phyloP scores from a whole-genome alignment of 2,113 vertebrate genomes.

The Epinephelus moara region DNA sequence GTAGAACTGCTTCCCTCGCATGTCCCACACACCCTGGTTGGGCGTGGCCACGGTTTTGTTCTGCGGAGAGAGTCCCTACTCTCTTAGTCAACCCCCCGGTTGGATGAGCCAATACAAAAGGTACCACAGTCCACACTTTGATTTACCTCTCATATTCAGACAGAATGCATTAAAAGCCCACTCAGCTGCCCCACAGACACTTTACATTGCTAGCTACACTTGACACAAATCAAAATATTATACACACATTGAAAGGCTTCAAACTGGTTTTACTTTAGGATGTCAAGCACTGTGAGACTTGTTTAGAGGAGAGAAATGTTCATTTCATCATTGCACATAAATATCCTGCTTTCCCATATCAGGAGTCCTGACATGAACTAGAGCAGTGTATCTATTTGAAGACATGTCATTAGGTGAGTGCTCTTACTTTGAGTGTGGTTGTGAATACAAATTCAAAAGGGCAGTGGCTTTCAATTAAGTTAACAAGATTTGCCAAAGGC shows the following conservation, averaged over 20 bases:
- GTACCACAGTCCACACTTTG: conserved; percentile 9
- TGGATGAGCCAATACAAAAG: conserved; percentile 62
- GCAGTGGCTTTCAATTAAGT: conserved; percentile 48
- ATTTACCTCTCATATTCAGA: neutral
- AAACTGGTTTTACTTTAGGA: neutral
- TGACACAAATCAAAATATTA: neutral
- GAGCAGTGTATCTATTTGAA: neutral
- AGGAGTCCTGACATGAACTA: conserved; percentile 9
- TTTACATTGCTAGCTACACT: neutral
- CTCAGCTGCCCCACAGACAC: neutral
- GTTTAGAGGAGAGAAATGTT: neutral
- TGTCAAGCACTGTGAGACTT: neutral
- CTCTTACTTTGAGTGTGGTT: neutral
- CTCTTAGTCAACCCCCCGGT: conserved; percentile 84
- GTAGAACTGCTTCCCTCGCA: conserved; percentile 99
- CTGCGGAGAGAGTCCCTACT: conserved; percentile 87
- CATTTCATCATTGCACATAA: neutral
- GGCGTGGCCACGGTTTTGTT: conserved; percentile 99
- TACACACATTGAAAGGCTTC: neutral
- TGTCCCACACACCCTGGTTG: conserved; percentile 99
- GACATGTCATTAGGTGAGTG: conserved; percentile 25
- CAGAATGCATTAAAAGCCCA: neutral
- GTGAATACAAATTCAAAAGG: conserved; percentile 35
- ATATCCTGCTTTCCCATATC: neutral
- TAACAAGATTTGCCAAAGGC: conserved; percentile 57